Evolutionary conservation across 92 coral and sea anemone genomes (phyloP).

Genomic region (Micromussa lordhowensis): DNA sequence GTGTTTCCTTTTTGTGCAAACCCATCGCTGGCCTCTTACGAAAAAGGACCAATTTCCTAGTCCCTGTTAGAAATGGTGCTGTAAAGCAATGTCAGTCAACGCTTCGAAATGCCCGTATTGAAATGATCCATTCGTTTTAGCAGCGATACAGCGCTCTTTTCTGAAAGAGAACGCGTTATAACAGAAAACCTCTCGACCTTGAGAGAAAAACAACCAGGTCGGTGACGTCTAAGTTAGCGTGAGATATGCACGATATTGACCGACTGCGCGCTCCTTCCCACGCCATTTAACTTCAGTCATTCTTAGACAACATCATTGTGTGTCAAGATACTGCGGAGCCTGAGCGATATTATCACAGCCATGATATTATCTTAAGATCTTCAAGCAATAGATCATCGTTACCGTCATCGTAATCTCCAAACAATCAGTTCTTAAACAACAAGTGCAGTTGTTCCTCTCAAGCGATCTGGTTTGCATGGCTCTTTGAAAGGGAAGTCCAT

Average conservation of each 20-base stretch:
- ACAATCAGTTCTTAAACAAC: constrained; percentile 44
- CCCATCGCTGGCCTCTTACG: constrained; percentile 4
- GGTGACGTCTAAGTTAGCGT: constrained; percentile 47
- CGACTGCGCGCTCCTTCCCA: constrained; percentile 34
- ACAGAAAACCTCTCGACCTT: constrained; percentile 50
- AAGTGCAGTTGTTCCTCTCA: constrained; percentile 10
- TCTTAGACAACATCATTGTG: constrained; percentile 19
- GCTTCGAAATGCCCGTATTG: constrained; percentile 2
- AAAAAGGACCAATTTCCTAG: background rate
- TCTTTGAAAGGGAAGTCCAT: constrained; percentile 33
- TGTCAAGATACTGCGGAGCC: constrained; percentile 21
- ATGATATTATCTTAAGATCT: constrained; percentile 47
- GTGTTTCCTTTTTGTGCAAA: background rate
- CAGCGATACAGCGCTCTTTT: constrained; percentile 4
- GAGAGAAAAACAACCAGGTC: constrained; percentile 49
- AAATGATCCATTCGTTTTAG: constrained; percentile 17
- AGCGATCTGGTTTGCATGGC: constrained; percentile 31
- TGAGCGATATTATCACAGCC: constrained; percentile 27
- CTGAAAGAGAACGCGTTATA: constrained; percentile 2
- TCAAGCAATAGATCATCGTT: constrained; percentile 46
- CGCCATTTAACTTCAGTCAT: constrained; percentile 47
- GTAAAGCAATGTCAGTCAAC: constrained; percentile 14
- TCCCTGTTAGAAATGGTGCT: background rate
- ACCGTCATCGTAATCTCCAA: constrained; percentile 41
- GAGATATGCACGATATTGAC: constrained; percentile 50